Conservation (phyloP, 2,113 vertebrate genomes). For the Paraplagusia blochii region DNA sequence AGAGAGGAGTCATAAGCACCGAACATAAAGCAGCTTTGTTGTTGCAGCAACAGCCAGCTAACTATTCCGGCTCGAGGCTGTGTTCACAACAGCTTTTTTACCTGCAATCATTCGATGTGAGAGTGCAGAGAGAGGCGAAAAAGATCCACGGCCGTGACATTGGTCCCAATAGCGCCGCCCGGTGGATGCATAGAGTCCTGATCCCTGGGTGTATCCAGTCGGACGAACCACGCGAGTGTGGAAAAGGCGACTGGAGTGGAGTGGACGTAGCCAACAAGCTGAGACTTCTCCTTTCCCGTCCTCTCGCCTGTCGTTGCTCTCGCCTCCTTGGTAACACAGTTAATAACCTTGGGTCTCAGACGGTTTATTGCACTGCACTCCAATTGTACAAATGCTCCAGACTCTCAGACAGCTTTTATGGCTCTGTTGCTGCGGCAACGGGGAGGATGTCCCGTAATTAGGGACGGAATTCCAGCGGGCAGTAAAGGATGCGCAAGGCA, state of each 20-base stretch:
- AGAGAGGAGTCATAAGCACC: neutral
- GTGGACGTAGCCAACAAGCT: slow-evolving; percentile 34
- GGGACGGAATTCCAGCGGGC: slow-evolving; percentile 88
- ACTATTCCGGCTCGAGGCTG: neutral
- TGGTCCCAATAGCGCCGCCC: slow-evolving; percentile 94
- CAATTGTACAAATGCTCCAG: slow-evolving; percentile 84
- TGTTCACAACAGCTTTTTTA: slow-evolving; percentile 36
- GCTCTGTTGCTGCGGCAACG: slow-evolving; percentile 84
- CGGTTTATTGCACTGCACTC: slow-evolving; percentile 84
- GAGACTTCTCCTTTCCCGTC: slow-evolving; percentile 45
- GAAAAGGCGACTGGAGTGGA: slow-evolving; percentile 55
- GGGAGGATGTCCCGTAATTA: slow-evolving; percentile 93
- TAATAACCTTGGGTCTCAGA: slow-evolving; percentile 81
- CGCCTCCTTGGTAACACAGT: slow-evolving; percentile 80
- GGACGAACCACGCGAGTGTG: slow-evolving; percentile 38
- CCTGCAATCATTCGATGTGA: slow-evolving; percentile 48
- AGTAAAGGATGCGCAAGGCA: slow-evolving; percentile 80
- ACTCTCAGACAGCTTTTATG: slow-evolving; percentile 87
- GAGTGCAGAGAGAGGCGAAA: slow-evolving; percentile 24
- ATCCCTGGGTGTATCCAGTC: slow-evolving; percentile 6
- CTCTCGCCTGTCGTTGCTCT: slow-evolving; percentile 65
- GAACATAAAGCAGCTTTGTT: no score
- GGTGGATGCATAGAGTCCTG: slow-evolving; percentile 72
- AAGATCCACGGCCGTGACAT: slow-evolving; percentile 91
- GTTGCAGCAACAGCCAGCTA: neutral